phyloP scores from a whole-genome alignment of 2,113 vertebrate species.

The Menidia beryllina region DNA sequence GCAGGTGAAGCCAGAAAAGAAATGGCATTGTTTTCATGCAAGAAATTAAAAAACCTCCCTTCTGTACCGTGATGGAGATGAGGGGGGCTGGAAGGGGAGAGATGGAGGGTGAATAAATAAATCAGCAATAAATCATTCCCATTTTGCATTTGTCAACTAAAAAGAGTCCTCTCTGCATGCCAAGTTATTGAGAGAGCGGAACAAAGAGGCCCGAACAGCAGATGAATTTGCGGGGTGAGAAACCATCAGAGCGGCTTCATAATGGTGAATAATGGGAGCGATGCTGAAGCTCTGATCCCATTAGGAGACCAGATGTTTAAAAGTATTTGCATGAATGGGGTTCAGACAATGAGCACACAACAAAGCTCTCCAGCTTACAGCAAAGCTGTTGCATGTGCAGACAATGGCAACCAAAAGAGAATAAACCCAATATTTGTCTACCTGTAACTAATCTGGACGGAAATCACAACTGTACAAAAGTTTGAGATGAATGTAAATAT shows the following conservation, averaged over 20 bases:
- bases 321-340: constrained; percentile 74
- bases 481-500: not conserved
- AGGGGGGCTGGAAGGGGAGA: constrained; percentile 68
- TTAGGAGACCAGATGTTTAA: constrained; percentile 80
- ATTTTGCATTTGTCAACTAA: constrained; percentile 83
- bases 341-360: constrained; percentile 67
- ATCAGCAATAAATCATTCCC: constrained; percentile 84
- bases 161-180: constrained; percentile 79
- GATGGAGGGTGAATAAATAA: constrained; percentile 77
- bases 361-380: constrained; percentile 27
- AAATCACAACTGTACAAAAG: constrained; percentile 13
- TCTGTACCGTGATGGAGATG: constrained; percentile 80
- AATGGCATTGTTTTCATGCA: constrained; percentile 83
- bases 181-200: constrained; percentile 80
- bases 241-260: constrained; percentile 73
- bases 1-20: constrained; percentile 81
- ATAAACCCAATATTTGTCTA: constrained; percentile 26
- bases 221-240: constrained; percentile 78
- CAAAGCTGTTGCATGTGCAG: constrained; percentile 22
- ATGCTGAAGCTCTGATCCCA: constrained; percentile 80
- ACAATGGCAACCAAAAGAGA: constrained; percentile 42
- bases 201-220: constrained; percentile 77
- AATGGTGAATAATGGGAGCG: constrained; percentile 76
- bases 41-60: constrained; percentile 83
- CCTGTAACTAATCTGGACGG: constrained; percentile 18